Evolutionary conservation across 2,888 invertebrate genomes (phyloP).

Genomic region (Oegoconia quadripuncta): DNA sequence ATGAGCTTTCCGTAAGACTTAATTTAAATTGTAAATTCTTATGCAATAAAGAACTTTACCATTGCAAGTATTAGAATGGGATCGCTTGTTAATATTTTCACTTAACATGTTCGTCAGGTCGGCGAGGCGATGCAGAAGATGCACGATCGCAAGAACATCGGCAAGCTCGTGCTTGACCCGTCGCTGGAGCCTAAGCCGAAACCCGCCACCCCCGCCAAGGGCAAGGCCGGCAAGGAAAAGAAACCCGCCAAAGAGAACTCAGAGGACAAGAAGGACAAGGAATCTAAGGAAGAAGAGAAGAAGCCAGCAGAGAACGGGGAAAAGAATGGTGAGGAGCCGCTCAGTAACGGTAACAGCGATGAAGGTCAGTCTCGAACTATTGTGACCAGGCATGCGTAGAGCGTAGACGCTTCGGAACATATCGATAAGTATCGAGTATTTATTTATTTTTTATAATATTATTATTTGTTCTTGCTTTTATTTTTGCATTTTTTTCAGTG

Average conservation of each 20-base stretch:
- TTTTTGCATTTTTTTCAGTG: conserved; percentile 21
- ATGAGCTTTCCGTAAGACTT: too few relatives aligned
- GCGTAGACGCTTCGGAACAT: conserved; percentile 60
- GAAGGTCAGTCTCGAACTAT: conserved; percentile 73
- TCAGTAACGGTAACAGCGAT: conserved; percentile 77
- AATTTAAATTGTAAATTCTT: too few relatives aligned
- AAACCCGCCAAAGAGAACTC: conserved; percentile 81
- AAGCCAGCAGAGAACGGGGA: conserved; percentile 69
- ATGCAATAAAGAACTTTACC: too few relatives aligned
- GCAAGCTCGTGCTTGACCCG: conserved; percentile 91
- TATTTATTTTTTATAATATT: conserved; percentile 7
- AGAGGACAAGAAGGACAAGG: conserved; percentile 83
- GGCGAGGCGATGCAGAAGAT: conserved; percentile 95
- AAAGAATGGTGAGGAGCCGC: conserved; percentile 72
- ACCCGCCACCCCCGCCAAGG: conserved; percentile 88
- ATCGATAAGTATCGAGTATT: conserved; percentile 25
- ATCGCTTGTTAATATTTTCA: too few relatives aligned
- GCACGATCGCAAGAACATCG: conserved; percentile 94
- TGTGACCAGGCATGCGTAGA: conserved; percentile 55
- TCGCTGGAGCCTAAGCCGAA: conserved; percentile 88
- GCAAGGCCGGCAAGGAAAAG: conserved; percentile 85
- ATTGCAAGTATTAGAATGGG: too few relatives aligned
- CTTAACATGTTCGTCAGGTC: conserved; percentile 80
- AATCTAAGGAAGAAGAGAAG: conserved; percentile 76
- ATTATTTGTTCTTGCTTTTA: conserved; percentile 31